These are phyloP conservation scores for Hippocampus guttulatus DNA, from an alignment of 2,113 vertebrate genomes.

Conservation along the genomic window DNA sequence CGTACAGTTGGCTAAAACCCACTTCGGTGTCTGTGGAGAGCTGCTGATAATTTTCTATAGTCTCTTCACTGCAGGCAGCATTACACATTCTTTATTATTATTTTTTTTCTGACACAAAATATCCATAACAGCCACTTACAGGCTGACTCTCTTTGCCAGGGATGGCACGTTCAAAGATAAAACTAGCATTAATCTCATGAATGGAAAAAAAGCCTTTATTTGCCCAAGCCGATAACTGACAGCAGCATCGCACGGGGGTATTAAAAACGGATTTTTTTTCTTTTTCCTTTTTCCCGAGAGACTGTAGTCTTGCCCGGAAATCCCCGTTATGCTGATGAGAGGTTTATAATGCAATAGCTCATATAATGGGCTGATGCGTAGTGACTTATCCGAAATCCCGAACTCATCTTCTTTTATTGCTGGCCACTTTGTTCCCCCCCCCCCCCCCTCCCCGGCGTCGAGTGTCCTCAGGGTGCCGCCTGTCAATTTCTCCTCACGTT, in stretches of 20 bases:
- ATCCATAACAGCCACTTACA: background rate
- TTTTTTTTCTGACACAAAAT: background rate
- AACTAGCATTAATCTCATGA: constrained; percentile 28
- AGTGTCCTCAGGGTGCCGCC: constrained; percentile 37
- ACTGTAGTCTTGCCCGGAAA: constrained; percentile 49
- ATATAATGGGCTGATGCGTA: constrained; percentile 64
- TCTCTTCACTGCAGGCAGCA: background rate
- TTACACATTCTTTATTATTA: background rate
- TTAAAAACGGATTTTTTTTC: constrained; percentile 8
- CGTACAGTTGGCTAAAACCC: background rate
- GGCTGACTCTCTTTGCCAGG: background rate
- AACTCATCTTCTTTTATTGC: constrained; percentile 70
- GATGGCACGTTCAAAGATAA: constrained; percentile 14
- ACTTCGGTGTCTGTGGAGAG: background rate
- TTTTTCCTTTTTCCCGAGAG: constrained; percentile 23
- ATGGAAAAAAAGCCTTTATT: constrained; percentile 28
- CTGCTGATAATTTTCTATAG: background rate
- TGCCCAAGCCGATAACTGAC: constrained; percentile 37
- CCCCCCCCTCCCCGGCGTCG: constrained; percentile 34
- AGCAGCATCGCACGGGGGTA: constrained; percentile 25
- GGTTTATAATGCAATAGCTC: constrained; percentile 64
- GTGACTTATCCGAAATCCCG: constrained; percentile 68
- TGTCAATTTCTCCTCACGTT: constrained; percentile 47
- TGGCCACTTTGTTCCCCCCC: constrained; percentile 55
- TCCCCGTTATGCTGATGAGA: constrained; percentile 64